These are phyloP conservation scores for Cylindroiulus punctatus DNA, from an alignment of 2,888 invertebrate genomes.

Conservation along the genomic window DNA sequence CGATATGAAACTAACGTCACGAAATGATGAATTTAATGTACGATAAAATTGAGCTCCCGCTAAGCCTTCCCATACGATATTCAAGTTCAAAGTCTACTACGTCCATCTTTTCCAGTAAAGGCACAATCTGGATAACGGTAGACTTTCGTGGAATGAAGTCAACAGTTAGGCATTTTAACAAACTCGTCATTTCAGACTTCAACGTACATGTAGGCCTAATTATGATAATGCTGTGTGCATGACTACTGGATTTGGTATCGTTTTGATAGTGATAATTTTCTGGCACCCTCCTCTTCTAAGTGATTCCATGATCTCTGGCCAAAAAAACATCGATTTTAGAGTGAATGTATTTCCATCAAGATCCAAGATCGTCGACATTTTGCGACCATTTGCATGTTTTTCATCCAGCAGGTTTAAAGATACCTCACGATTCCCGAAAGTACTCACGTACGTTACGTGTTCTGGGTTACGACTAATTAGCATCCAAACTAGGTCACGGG, in stretches of 20 bases:
- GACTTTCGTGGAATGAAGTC: no score
- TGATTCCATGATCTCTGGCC: no score
- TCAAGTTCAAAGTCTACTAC: neutral
- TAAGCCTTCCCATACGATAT: neutral
- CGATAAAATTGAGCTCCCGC: neutral
- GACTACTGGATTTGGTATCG: no score
- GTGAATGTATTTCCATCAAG: no score
- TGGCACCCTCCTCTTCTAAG: no score
- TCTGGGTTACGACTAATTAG: conserved; percentile 1
- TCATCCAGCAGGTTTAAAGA: neutral
- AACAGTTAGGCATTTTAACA: no score
- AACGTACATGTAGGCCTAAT: no score
- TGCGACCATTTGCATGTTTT: neutral
- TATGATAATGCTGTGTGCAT: no score
- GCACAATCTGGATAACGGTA: neutral
- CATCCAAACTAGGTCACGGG: neutral
- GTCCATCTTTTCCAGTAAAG: neutral
- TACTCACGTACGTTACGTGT: neutral
- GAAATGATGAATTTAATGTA: neutral
- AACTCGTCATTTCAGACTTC: no score
- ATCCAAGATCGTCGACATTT: no score
- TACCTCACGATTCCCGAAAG: neutral
- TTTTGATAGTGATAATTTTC: no score
- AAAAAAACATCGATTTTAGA: no score
- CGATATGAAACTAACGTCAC: conserved; percentile 13